A percentile compares a stretch with the other conserved stretches of the same genome.
These are phyloP conservation scores for Schlechtendalia chinensis DNA, from an alignment of 1,140 invertebrate genomes.

Conservation along the genomic window DNA sequence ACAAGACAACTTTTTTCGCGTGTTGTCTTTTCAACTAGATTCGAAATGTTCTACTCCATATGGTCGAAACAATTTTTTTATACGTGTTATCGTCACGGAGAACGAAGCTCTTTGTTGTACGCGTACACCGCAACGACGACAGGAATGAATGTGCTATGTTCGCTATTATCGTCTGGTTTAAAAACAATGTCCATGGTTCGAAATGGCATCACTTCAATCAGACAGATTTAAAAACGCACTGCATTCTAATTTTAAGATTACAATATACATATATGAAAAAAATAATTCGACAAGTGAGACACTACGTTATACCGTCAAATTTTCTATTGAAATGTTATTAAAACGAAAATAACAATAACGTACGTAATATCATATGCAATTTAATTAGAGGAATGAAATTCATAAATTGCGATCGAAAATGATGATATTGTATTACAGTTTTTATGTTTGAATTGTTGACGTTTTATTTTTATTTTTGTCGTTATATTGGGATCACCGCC, in stretches of 20 bases:
- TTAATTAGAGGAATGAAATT: too few relatives aligned
- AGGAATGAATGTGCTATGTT: slow-evolving; percentile 3
- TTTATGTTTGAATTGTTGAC: not conserved
- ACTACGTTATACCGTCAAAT: too few relatives aligned
- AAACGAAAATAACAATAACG: too few relatives aligned
- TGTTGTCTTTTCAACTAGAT: not conserved
- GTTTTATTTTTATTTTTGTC: not conserved
- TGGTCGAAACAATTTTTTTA: not conserved
- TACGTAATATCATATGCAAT: too few relatives aligned
- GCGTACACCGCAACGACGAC: not conserved
- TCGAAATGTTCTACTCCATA: slow-evolving; percentile 16
- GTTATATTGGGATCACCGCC: slow-evolving; percentile 16
- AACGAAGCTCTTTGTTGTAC: slow-evolving; percentile 30
- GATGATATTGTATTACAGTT: not conserved
- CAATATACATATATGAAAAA: not conserved
- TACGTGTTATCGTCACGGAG: not conserved
- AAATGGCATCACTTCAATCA: not conserved
- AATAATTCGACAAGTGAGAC: too few relatives aligned
- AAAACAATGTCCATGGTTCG: not conserved
- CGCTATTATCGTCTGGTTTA: not conserved
- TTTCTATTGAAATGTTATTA: too few relatives aligned
- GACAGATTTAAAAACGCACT: not conserved
- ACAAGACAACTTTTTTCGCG: slow-evolving; percentile 21
- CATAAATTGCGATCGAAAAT: too few relatives aligned
- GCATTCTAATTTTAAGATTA: not conserved